Conservation (phyloP, 2,888 invertebrate genomes). For the Iphiclides podalirius region DNA sequence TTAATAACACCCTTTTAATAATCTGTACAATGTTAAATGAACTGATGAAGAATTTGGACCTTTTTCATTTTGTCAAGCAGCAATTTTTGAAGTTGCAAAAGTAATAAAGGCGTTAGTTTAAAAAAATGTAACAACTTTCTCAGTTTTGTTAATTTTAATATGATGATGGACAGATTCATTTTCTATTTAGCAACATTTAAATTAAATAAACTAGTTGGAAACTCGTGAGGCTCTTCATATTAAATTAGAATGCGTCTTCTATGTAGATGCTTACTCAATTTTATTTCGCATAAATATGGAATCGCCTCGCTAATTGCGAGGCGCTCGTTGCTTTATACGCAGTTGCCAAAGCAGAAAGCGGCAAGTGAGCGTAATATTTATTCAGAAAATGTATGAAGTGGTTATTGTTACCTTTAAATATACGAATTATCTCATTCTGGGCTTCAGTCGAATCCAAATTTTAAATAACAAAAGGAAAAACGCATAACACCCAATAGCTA, state of each 20-base stretch:
- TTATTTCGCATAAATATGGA: constrained; percentile 52
- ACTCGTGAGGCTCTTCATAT: constrained; percentile 36
- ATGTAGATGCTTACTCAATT: constrained; percentile 47
- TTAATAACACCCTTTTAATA: constrained; percentile 23
- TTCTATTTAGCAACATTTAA: constrained; percentile 2
- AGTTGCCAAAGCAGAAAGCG: constrained; percentile 64
- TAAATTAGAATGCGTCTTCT: constrained; percentile 38
- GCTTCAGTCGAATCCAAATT: not conserved
- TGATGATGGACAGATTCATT: not conserved
- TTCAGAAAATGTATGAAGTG: constrained; percentile 31
- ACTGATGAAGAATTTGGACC: too few relatives aligned
- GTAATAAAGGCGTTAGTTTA: too few relatives aligned
- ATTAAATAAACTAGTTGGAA: constrained; percentile 38
- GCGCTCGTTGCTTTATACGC: constrained; percentile 38
- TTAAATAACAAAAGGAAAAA: not conserved
- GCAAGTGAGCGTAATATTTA: constrained; percentile 44
- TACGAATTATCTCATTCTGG: not conserved
- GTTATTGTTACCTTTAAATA: constrained; percentile 14
- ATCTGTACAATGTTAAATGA: constrained; percentile 1
- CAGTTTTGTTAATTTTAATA: not conserved
- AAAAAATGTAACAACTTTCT: not conserved
- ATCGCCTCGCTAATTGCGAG: constrained; percentile 43
- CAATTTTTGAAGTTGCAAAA: too few relatives aligned
- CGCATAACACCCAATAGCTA: too few relatives aligned
- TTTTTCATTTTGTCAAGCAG: too few relatives aligned